These are phyloP conservation scores for Amphibalanus amphitrite DNA, from an alignment of 1,140 invertebrate species.

Conservation along the genomic window DNA sequence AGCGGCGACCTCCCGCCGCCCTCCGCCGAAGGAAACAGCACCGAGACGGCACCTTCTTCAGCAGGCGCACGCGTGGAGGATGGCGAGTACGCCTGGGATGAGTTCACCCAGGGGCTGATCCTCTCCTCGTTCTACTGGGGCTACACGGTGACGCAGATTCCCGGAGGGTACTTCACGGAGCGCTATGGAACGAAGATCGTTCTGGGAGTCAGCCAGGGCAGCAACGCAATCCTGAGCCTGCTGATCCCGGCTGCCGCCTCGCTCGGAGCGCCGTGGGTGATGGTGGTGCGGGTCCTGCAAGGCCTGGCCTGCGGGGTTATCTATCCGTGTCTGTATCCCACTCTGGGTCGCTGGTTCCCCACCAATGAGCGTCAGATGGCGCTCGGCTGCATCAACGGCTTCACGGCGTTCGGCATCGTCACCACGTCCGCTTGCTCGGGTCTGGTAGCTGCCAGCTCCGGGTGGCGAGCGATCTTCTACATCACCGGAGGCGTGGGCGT, in stretches of 20 bases:
- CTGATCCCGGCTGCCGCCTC: background rate
- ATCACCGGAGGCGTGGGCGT: constrained; percentile 39
- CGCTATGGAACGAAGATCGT: constrained; percentile 24
- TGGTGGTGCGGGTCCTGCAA: background rate
- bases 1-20: background rate
- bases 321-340: background rate
- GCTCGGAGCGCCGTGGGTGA: background rate
- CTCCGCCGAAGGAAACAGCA: no score
- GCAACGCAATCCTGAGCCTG: background rate
- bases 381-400: background rate
- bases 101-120: constrained; percentile 29
- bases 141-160: constrained; percentile 51
- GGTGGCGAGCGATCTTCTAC: constrained; percentile 62
- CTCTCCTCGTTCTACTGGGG: constrained; percentile 56
- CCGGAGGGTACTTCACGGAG: constrained; percentile 49
- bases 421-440: constrained; percentile 28
- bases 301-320: background rate
- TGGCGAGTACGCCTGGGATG: background rate
- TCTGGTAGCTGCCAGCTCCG: constrained; percentile 29
- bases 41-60: no score
- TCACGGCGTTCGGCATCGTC: background rate
- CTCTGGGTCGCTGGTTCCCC: background rate
- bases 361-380: background rate
- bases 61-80: background rate
- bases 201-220: background rate